Percentiles rank a stretch among this genome's conserved stretches.
These are phyloP conservation scores for Pangasius krempfi DNA, from an alignment of 2,797 vertebrate genomes.

Conservation along the genomic window DNA sequence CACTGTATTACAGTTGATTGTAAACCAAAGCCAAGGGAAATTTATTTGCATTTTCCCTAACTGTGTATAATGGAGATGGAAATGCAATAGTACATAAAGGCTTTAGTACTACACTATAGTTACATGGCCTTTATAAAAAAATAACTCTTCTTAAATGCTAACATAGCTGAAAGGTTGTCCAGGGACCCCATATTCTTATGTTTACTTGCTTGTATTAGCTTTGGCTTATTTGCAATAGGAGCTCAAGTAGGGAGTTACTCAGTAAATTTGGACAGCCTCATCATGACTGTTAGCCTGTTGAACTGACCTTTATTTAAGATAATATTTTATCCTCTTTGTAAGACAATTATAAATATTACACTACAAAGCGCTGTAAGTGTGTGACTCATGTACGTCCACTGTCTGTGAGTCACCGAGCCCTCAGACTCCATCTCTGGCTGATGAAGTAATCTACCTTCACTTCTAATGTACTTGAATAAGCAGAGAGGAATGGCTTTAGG, in stretches of 20 bases:
- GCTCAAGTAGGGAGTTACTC: background rate
- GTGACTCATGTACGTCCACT: constrained; percentile 26
- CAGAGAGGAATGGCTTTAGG: constrained; percentile 57
- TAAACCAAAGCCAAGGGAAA: background rate
- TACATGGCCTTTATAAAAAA: background rate
- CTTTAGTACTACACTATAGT: background rate
- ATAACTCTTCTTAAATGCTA: constrained; percentile 6
- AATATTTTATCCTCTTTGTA: constrained; percentile 23
- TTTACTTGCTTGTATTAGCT: constrained; percentile 25
- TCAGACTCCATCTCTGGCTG: constrained; percentile 36
- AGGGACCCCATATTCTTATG: background rate
- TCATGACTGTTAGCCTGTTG: constrained; percentile 22
- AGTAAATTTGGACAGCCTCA: constrained; percentile 26
- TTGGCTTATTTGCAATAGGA: constrained; percentile 25
- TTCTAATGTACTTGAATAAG: constrained; percentile 63
- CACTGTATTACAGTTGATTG: background rate
- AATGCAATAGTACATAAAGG: background rate
- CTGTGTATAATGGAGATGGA: background rate
- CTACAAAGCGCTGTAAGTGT: constrained; percentile 10
- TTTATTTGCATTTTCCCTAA: background rate
- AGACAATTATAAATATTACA: constrained; percentile 33
- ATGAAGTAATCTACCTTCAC: constrained; percentile 61
- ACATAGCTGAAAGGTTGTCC: background rate
- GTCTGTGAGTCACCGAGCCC: constrained; percentile 42
- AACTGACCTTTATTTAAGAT: constrained; percentile 21